A percentile compares a stretch with the other conserved stretches of the same genome.
phyloP scores from a whole-genome alignment of 2,113 vertebrate genomes.

The Verasper variegatus region DNA sequence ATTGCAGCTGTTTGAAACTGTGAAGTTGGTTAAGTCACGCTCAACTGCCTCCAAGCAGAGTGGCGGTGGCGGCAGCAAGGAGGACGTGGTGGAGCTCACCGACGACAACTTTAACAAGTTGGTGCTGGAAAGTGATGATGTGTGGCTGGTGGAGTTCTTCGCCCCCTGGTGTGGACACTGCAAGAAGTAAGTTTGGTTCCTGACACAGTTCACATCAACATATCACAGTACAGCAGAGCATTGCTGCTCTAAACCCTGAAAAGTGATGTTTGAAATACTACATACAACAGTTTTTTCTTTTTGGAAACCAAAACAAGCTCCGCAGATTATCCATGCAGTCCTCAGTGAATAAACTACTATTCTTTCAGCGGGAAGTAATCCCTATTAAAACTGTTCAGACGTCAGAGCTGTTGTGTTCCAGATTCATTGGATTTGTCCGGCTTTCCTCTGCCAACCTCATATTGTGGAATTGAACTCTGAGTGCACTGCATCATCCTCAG shows the following conservation, averaged over 20 bases:
- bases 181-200: conserved; percentile 89
- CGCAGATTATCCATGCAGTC: conserved; percentile 2
- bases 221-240: neutral
- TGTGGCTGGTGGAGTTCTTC: conserved; percentile 98
- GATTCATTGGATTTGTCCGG: neutral
- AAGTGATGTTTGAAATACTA: neutral
- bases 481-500: neutral
- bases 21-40: neutral
- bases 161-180: conserved; percentile 99
- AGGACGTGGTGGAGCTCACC: conserved; percentile 92
- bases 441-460: neutral
- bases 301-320: neutral
- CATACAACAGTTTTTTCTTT: neutral
- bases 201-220: neutral
- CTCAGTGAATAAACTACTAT: neutral
- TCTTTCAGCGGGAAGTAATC: neutral
- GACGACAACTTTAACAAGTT: conserved; percentile 93
- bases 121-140: conserved; percentile 86
- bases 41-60: conserved; percentile 65
- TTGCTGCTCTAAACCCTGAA: neutral
- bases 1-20: neutral
- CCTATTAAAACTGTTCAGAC: neutral
- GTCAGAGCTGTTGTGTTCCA: neutral
- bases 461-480: neutral
- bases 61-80: conserved; percentile 82